Evolutionary conservation across 2,888 invertebrate genomes (phyloP).

Genomic region (Spilosoma lubricipeda): DNA sequence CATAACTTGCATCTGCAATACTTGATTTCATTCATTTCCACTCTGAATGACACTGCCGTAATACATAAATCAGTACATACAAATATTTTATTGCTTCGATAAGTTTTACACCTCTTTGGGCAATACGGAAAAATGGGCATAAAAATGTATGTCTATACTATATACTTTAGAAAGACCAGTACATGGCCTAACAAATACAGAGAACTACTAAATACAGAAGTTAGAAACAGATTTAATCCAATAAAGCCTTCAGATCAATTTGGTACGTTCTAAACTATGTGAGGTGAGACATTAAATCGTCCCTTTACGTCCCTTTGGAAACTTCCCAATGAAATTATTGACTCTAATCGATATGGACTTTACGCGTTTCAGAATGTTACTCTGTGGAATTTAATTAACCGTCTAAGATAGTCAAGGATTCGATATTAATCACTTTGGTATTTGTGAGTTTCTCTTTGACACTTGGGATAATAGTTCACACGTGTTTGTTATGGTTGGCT

Average conservation of each 20-base stretch:
- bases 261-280: slow-evolving; percentile 36
- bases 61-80: too few species aligned
- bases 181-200: neutral
- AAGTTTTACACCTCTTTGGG: too few species aligned
- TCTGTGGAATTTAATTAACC: slow-evolving; percentile 79
- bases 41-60: too few species aligned
- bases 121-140: too few species aligned
- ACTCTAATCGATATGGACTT: slow-evolving; percentile 77
- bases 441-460: slow-evolving; percentile 58
- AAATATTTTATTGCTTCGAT: too few species aligned
- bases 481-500: slow-evolving; percentile 54
- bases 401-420: slow-evolving; percentile 72
- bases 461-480: slow-evolving; percentile 46
- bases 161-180: too few species aligned
- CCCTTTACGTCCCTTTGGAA: slow-evolving; percentile 49
- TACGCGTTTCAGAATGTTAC: slow-evolving; percentile 70
- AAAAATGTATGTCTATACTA: too few species aligned
- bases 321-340: slow-evolving; percentile 71
- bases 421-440: slow-evolving; percentile 53
- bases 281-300: slow-evolving; percentile 50
- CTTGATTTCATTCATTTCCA: too few species aligned
- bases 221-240: slow-evolving; percentile 38
- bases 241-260: slow-evolving; percentile 40
- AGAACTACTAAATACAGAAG: slow-evolving; percentile 1
- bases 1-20: too few species aligned